A percentile compares a stretch with the other conserved stretches of the same genome.
phyloP scores from a whole-genome alignment of 2,113 vertebrate species.

The Ardeotis arabs region DNA sequence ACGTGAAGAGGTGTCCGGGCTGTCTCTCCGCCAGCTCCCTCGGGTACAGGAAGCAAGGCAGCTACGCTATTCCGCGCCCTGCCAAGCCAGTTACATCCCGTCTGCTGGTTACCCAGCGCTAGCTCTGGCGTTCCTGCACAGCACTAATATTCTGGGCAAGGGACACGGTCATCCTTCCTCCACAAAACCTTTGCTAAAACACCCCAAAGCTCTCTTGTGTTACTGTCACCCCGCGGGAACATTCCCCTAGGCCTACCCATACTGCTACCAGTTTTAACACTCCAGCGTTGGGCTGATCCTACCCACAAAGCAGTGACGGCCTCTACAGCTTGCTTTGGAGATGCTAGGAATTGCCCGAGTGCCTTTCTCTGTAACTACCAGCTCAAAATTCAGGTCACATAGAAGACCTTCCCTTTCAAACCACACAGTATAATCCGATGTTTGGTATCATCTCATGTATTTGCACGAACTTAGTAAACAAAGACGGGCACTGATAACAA shows the following conservation, averaged over 20 bases:
- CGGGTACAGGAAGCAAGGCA: neutral
- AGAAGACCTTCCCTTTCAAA: neutral
- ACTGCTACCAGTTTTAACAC: neutral
- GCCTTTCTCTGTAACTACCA: neutral
- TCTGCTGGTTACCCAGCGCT: neutral
- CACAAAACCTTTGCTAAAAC: neutral
- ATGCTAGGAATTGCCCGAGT: neutral
- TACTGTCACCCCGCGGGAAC: neutral
- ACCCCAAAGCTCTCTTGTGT: neutral
- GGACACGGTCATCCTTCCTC: neutral
- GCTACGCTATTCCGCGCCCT: neutral
- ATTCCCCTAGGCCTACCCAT: neutral
- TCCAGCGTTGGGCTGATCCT: neutral
- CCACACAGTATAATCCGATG: neutral
- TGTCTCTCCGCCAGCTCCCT: neutral
- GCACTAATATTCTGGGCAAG: neutral
- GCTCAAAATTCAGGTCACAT: neutral
- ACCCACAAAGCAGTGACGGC: neutral
- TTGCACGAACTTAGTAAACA: neutral
- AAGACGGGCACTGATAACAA: neutral
- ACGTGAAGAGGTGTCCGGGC: rapidly evolving
- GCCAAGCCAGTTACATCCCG: too few relatives aligned
- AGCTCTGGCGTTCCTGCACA: neutral
- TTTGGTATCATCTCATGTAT: neutral
- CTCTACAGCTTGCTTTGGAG: neutral